Evolutionary conservation across 2,797 vertebrate species (phyloP).

Genomic region (Megaceryle alcyon): DNA sequence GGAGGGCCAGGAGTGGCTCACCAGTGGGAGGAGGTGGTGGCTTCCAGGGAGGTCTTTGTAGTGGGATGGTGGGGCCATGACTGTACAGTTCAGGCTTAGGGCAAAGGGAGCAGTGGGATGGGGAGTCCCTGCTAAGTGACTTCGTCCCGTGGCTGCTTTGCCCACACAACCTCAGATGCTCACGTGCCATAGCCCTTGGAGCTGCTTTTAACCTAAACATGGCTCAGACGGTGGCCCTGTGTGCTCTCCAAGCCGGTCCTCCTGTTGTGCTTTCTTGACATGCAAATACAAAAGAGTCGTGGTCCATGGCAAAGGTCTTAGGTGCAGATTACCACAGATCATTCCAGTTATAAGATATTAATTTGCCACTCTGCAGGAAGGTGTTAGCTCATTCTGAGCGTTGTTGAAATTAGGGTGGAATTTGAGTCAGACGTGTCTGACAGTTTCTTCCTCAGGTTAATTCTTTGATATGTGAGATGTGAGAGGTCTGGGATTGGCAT

Average conservation of each 20-base stretch:
- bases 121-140: not conserved
- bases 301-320: not conserved
- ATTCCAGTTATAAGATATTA: not conserved
- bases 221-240: accelerated
- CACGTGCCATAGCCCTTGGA: accelerated
- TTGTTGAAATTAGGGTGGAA: not conserved
- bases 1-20: not conserved
- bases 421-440: not conserved
- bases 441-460: slow-evolving; percentile 39
- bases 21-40: not conserved
- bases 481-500: slow-evolving; percentile 35
- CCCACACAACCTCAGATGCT: not conserved
- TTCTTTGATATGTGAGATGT: not conserved
- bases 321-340: not conserved
- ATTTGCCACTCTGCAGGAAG: slow-evolving; percentile 13
- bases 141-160: accelerated
- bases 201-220: not conserved
- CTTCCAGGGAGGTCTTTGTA: not conserved
- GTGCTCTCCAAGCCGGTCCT: not conserved
- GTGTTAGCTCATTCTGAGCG: not conserved
- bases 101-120: not conserved
- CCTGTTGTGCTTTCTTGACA: not conserved
- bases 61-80: not conserved
- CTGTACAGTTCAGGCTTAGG: not conserved
- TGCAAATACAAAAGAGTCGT: not conserved